Evolutionary conservation across 2,113 vertebrate species (phyloP).

Genomic region (Esox niger): DNA sequence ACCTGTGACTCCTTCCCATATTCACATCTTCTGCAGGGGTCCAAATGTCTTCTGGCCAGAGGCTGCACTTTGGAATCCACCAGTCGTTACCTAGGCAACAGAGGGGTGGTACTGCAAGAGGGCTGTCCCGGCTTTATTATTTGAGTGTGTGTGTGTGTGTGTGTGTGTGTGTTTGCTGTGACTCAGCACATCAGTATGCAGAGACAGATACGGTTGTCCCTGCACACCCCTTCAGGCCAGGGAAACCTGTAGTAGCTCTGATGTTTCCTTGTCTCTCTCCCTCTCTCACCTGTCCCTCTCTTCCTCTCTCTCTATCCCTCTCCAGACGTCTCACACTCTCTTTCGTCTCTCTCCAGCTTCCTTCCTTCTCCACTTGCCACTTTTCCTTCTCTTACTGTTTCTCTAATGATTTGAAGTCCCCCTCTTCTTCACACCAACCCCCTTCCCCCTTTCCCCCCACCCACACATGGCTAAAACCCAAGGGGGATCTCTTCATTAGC

Average conservation of each 20-base stretch:
- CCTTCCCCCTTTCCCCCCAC: background rate
- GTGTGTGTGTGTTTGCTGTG: background rate
- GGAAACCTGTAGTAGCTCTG: background rate
- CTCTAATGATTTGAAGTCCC: background rate
- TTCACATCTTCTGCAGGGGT: background rate
- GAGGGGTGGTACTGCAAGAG: background rate
- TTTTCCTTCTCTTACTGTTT: background rate
- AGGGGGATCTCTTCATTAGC: background rate
- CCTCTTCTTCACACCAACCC: background rate
- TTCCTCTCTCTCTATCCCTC: background rate
- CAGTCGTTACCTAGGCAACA: conserved; percentile 1
- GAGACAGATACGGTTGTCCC: background rate
- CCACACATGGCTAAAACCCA: background rate
- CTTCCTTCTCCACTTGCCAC: background rate
- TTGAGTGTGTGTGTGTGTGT: background rate
- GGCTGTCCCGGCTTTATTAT: background rate
- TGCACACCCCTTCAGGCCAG: background rate
- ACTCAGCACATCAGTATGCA: conserved; percentile 1
- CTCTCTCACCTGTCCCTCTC: background rate
- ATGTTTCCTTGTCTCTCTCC: background rate
- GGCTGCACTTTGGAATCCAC: background rate
- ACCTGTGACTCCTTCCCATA: too few relatives aligned
- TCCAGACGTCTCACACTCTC: background rate
- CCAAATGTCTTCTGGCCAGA: background rate
- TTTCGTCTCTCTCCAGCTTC: background rate